phyloP scores from a whole-genome alignment of 2,888 invertebrate genomes.

The Cotesia congregata region DNA sequence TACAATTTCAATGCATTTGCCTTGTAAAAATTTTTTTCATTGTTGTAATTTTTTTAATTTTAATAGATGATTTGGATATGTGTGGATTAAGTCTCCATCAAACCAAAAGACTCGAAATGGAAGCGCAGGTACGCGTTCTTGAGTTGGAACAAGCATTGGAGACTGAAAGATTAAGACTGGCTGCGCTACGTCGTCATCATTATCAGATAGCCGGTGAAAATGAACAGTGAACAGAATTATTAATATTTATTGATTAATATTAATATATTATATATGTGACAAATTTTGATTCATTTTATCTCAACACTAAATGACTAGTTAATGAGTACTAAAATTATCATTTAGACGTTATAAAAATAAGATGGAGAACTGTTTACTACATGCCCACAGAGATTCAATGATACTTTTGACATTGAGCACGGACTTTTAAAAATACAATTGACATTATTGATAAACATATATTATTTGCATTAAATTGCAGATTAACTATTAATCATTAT shows the following conservation, averaged over 20 bases:
- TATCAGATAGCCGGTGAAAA: conserved; percentile 85
- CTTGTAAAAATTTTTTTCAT: not conserved
- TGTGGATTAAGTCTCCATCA: conserved; percentile 91
- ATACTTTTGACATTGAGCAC: not conserved
- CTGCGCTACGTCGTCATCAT: conserved; percentile 91
- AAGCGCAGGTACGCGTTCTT: conserved; percentile 93
- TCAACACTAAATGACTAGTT: not conserved
- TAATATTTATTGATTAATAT: not conserved
- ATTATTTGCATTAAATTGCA: not conserved
- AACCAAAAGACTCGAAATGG: conserved; percentile 97
- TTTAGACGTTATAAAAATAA: too few relatives aligned
- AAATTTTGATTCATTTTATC: not conserved
- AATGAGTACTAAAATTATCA: too few relatives aligned
- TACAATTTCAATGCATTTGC: not conserved
- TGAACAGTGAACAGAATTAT: conserved; percentile 26
- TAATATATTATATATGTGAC: conserved; percentile 2
- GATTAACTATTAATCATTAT: not conserved
- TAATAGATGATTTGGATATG: conserved; percentile 89
- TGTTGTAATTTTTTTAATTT: conserved; percentile 44
- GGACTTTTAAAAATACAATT: not conserved
- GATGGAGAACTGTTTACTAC: too few relatives aligned
- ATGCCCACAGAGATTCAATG: too few relatives aligned
- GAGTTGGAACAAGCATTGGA: conserved; percentile 93
- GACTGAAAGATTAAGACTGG: conserved; percentile 86
- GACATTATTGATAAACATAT: not conserved